Conservation (phyloP, 2,113 vertebrate genomes). For the Heterochromis multidens region DNA sequence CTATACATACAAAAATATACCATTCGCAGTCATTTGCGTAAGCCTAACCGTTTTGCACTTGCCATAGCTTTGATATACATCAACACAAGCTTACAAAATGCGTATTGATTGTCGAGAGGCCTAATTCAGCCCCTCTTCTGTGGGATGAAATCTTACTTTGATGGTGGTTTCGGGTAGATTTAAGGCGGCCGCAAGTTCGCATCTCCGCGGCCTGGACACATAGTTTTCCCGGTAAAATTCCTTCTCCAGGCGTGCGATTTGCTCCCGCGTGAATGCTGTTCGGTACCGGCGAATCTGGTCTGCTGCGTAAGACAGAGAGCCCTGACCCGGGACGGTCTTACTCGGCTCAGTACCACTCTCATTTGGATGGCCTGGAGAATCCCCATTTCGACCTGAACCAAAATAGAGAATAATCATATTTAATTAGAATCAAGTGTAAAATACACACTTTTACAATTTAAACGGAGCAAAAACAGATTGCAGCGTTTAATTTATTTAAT, state of each 20-base stretch:
- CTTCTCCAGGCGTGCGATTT: constrained; percentile 95
- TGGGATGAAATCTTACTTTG: constrained; percentile 79
- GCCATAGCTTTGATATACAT: neutral
- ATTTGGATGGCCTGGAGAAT: constrained; percentile 78
- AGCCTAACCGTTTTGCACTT: neutral
- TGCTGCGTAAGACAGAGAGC: constrained; percentile 84
- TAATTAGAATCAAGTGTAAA: neutral
- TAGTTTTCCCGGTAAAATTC: constrained; percentile 99
- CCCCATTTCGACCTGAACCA: constrained; percentile 69
- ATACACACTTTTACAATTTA: neutral
- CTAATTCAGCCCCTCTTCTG: neutral
- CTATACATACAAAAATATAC: neutral
- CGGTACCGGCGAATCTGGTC: constrained; percentile 98
- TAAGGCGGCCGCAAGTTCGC: constrained; percentile 92
- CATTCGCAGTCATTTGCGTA: neutral
- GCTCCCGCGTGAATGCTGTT: constrained; percentile 96
- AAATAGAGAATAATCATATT: constrained; percentile 2
- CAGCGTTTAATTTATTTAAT: neutral
- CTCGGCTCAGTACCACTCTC: constrained; percentile 69
- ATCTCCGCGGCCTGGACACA: constrained; percentile 93
- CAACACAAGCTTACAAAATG: neutral
- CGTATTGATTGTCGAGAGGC: neutral
- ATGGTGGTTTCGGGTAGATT: constrained; percentile 98
- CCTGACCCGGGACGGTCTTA: constrained; percentile 73
- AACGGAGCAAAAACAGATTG: neutral